These are phyloP conservation scores for Galeruca laticollis DNA, from an alignment of 2,888 invertebrate species.

Conservation along the genomic window DNA sequence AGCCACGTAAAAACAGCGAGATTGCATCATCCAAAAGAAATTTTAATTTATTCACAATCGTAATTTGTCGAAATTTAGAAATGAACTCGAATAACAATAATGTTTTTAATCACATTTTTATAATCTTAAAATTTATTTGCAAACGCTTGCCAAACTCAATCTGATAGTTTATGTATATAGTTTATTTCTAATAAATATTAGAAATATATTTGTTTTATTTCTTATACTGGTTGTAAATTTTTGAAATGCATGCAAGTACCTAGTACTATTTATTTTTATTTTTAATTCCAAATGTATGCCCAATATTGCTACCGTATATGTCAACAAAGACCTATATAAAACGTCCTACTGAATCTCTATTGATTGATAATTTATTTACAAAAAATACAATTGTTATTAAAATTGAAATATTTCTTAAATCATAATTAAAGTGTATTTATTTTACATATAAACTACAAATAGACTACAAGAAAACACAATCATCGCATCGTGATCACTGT, in stretches of 20 bases:
- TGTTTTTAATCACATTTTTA: background rate
- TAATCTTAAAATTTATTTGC: slow-evolving; percentile 3
- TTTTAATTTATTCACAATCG: background rate
- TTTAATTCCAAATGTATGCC: slow-evolving; percentile 1
- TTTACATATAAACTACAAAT: background rate
- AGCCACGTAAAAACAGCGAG: background rate
- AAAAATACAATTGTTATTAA: background rate
- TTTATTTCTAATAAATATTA: slow-evolving; percentile 18
- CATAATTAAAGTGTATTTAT: background rate
- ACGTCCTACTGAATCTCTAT: background rate
- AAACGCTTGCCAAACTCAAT: slow-evolving; percentile 18
- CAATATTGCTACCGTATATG: slow-evolving; percentile 6
- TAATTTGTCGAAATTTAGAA: too few species aligned
- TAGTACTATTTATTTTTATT: slow-evolving; percentile 11
- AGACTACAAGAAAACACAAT: background rate
- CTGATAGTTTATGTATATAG: slow-evolving; percentile 9
- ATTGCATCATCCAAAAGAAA: background rate
- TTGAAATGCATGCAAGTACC: background rate
- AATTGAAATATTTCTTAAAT: too few species aligned
- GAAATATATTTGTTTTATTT: slow-evolving; percentile 30
- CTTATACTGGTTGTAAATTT: slow-evolving; percentile 16
- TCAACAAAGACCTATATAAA: background rate
- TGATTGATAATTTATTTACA: background rate
- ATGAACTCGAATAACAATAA: background rate
- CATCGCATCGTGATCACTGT: too few species aligned